Evolutionary conservation across 2,888 invertebrate genomes (phyloP), one percentile per base, ranked within the genome.

Genomic region (Busseola fusca): DNA sequence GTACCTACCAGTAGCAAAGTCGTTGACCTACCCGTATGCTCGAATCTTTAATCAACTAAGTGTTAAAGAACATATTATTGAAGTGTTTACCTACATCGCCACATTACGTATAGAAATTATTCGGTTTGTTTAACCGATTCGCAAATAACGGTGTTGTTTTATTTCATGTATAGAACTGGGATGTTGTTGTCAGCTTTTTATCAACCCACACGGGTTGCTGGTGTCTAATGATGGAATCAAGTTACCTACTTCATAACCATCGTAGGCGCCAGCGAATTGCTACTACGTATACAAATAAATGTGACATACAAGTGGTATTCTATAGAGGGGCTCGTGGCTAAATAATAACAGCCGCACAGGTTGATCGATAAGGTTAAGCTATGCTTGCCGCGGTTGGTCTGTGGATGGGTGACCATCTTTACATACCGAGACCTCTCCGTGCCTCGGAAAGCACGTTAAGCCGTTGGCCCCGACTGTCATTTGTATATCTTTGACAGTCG

Each of bases 191-290:
- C 57, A 71, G 48, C 60, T 59, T 21, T 34, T 62, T 67, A 42
- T 58, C 64, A 57, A 58, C 64, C 69, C 74, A 82, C 78, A 72
- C 65, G 21, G 62, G 72, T 72, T 81, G 59, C 25, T 69, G 60
- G 78, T 66, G 74, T 78, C 78, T 69, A 64, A 62, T 67, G 64
- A 67, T 73, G 21, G 74, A 37, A 64, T 78, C 72, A 18, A 54
- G 66, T 69, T 81, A 73, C n/a, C n/a, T n/a, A n/a, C 66, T 10
- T 45, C 42, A 73, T 62, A 64, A 37, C 45, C 59, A 64, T 64
- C 48, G 60, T 45, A 58, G 78, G 69, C 72, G 81, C 82, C 66
- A 69, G 40, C 16, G 25, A 54, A 42, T 50, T 48, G 52, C 40
- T 62, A 40, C 59, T 67, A 52, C 60, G n/a, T 63, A 30, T 54